Evolutionary conservation across 1,140 invertebrate genomes (phyloP), one percentile per base, ranked within the genome.

Genomic region (Drosophila ananassae): DNA sequence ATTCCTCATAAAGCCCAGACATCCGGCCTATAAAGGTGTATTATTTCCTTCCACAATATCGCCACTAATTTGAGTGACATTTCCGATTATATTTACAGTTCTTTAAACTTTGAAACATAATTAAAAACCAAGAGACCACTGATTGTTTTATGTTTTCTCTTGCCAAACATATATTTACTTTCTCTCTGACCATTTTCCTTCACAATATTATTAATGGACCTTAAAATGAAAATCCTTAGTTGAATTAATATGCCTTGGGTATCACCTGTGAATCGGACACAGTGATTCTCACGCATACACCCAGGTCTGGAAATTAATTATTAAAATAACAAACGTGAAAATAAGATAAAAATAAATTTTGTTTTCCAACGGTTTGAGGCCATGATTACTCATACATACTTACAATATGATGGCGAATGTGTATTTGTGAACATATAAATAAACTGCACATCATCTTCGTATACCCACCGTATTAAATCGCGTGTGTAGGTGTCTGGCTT

Each of bases 341-440:
- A 71, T 54, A 39, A 44, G 53, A 73, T 55, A 71, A 77, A 66
- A 74, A 58, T 74, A 57, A 25, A 75, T 66, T 32, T 52, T 75
- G 48, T 58, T 71, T 71, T 71, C 67, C 67, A 71, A 71, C 67
- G 56, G 37, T 48, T 71, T 71, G 52, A 71, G 67, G 51, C 64
- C 64, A 69, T 47, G 52, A 69, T 71, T 71, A 57, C 64, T 71
- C 67, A 71, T 68, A 41, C 51, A 55, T 28, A 22, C 47, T 57
- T 47, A 69, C 57, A 62, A 61, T 62, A 54, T 57, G 54, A 56
- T 54, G 39, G 25, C 44, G 37, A 56, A 39, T 52, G 22, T 47
- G 46, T 77, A 69, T 71, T 69, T 24, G 67, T 39, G 67, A 69
- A 62, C 59, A 67, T 67, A 67, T 67, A 67, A 67, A 77, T 61